Percentiles rank a stretch among this genome's conserved stretches.
phyloP scores from a whole-genome alignment of 1,140 invertebrate genomes.

The Tachypleus tridentatus region DNA sequence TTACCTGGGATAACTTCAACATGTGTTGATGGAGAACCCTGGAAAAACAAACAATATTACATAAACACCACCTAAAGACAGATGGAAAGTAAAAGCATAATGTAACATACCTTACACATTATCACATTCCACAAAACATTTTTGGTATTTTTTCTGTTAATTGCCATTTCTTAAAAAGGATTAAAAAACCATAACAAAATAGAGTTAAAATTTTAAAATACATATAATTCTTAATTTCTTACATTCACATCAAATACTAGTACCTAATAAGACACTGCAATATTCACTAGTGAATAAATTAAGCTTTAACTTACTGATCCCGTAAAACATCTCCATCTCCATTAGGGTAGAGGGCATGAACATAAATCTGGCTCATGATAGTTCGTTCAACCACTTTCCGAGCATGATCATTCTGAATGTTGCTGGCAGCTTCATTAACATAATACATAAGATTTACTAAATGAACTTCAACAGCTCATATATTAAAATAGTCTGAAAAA shows the following conservation, averaged over 20 bases:
- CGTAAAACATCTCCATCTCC: conserved; percentile 86
- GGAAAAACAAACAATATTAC: conserved; percentile 23
- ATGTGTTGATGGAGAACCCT: conserved; percentile 80
- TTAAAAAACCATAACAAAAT: no score
- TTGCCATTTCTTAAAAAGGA: no score
- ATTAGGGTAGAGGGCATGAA: conserved; percentile 89
- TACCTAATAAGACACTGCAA: conserved; percentile 11
- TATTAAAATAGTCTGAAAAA: neutral
- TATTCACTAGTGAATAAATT: conserved; percentile 22
- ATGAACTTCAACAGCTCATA: neutral
- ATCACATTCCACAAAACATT: no score
- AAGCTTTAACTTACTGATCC: conserved; percentile 56
- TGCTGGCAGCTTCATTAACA: conserved; percentile 50
- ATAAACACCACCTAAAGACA: conserved; percentile 7
- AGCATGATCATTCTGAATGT: conserved; percentile 56
- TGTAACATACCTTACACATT: no score
- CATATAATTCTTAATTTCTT: no score
- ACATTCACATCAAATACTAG: no score
- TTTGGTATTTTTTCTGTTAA: no score
- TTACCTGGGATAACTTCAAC: conserved; percentile 58
- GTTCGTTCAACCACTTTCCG: conserved; percentile 41
- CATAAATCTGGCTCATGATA: conserved; percentile 76
- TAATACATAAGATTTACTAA: neutral
- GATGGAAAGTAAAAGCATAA: no score
- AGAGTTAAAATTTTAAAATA: no score